Evolutionary conservation across 2,113 vertebrate genomes (phyloP), one percentile per base, ranked within the genome.

Genomic region (Oostethus manadensis): DNA sequence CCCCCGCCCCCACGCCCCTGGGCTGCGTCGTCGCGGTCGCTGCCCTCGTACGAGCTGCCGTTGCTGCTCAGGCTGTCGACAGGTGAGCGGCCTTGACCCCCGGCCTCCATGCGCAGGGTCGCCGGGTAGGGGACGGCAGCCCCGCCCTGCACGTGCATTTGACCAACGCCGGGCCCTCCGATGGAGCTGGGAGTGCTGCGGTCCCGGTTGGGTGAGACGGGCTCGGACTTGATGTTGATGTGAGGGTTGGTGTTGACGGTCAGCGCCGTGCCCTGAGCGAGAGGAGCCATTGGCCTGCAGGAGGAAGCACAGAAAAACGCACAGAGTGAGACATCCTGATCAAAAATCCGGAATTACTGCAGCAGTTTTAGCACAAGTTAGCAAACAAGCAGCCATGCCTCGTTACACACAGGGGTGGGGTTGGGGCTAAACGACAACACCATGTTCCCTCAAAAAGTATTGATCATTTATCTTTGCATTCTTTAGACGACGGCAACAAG

Each of bases 161-260:
- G 48, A 67, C 70, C 58, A 0, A 59, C 72, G 1, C 62, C 62
- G 0, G 6, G 33, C 1, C 74, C 76, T 0, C 77, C 17, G 47
- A 20, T 66, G 66, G 79, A 71, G 70, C 66, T 64, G 14, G 94
- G 94, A 3, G 95, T 93, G 88, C 87, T 92, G 66, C 93, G 90
- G 53, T 96, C 96, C 0, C 94, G 93, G 81, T 92, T 96, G 1
- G 96, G 96, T 0, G 96, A 98, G 62, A 97, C 90, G 0, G 96
- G 96, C 73, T 99, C 96, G 0, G 93, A 95, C 87, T 99, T 99
- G 89, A 99, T 97, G 91, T 90, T 94, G 89, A 99, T 78, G 80
- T 92, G 90, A 61, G 92, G 92, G 85, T 92, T 93, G 64, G 94
- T 96, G 91, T 94, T 95, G 86, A 97, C 91, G 0, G 92, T 95